phyloP scores from a whole-genome alignment of 2,888 invertebrate genomes.

The Anoplius nigerrimus region DNA sequence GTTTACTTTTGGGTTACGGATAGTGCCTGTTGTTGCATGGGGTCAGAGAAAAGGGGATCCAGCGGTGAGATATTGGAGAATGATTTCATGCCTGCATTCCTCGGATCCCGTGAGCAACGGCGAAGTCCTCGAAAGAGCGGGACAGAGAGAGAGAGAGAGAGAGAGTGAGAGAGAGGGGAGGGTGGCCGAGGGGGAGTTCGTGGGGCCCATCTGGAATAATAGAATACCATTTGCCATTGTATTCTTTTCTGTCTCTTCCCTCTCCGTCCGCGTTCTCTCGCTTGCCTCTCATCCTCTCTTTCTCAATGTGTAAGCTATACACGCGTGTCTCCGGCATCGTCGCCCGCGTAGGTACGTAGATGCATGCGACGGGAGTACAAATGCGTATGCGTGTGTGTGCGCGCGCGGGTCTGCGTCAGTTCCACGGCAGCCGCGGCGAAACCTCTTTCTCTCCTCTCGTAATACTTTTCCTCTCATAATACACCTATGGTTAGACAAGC shows the following conservation, averaged over 20 bases:
- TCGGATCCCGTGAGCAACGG: conserved; percentile 38
- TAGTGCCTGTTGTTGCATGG: conserved; percentile 42
- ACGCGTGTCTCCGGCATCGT: conserved; percentile 18
- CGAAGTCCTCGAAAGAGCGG: conserved; percentile 15
- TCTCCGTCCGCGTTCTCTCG: conserved; percentile 7
- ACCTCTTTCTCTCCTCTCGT: conserved; percentile 35
- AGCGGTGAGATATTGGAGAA: conserved; percentile 68
- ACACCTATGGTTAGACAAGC: conserved; percentile 40
- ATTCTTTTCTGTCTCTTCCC: conserved; percentile 36
- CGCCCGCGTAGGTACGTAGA: conserved; percentile 25
- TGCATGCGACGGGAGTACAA: too few species aligned
- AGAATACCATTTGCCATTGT: conserved; percentile 74
- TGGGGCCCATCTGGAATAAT: conserved; percentile 71
- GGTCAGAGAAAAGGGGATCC: conserved; percentile 32
- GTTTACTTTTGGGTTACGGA: conserved; percentile 47
- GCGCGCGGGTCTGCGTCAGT: background rate
- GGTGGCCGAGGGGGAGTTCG: conserved; percentile 27
- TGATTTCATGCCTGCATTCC: conserved; percentile 71
- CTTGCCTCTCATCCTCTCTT: background rate
- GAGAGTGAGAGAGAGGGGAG: conserved; percentile 38
- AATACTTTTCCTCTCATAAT: conserved; percentile 24
- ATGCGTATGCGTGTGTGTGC: conserved; percentile 31
- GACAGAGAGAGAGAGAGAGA: conserved; percentile 43
- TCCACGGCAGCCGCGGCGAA: conserved; percentile 1
- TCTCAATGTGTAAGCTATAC: conserved; percentile 14